Percentiles rank a stretch among this genome's conserved stretches.
These are phyloP conservation scores for Pogonomyrmex californicus DNA, from an alignment of 1,140 invertebrate species.

Conservation along the genomic window DNA sequence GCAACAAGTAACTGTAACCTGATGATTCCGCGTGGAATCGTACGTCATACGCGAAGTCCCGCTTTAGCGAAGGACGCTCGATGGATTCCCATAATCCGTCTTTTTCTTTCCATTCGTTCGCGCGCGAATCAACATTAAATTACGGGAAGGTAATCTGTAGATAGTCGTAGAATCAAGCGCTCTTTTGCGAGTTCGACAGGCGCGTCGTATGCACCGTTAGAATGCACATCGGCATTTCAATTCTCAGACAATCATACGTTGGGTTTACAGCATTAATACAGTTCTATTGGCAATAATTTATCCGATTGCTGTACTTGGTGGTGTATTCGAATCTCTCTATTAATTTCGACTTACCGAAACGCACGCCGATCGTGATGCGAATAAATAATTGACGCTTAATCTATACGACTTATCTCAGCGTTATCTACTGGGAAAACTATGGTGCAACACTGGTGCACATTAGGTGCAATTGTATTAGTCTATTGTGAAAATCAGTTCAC, in stretches of 20 bases:
- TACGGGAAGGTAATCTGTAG: constrained; percentile 73
- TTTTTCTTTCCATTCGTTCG: constrained; percentile 76
- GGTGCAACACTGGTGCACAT: too few species aligned
- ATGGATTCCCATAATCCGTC: constrained; percentile 79
- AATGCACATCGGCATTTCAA: constrained; percentile 27
- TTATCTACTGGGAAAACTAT: too few species aligned
- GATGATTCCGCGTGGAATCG: constrained; percentile 79
- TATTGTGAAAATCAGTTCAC: too few species aligned
- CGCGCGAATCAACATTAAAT: constrained; percentile 80
- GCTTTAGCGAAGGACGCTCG: constrained; percentile 72
- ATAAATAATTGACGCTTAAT: too few species aligned
- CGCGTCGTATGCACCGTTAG: constrained; percentile 34
- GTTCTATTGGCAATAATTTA: background rate
- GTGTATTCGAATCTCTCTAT: background rate
- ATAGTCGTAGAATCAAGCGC: constrained; percentile 51
- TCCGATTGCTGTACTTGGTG: background rate
- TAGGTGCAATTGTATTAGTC: too few species aligned
- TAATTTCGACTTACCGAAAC: background rate
- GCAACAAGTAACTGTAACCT: constrained; percentile 81
- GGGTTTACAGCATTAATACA: constrained; percentile 16
- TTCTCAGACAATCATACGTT: background rate
- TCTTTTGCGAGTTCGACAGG: constrained; percentile 29
- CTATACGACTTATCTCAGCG: too few species aligned
- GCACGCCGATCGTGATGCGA: too few species aligned
- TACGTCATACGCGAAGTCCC: constrained; percentile 79